Evolutionary conservation across 2,888 invertebrate species (phyloP), one percentile per base, ranked within the genome.

Genomic region (Sicus ferrugineus): DNA sequence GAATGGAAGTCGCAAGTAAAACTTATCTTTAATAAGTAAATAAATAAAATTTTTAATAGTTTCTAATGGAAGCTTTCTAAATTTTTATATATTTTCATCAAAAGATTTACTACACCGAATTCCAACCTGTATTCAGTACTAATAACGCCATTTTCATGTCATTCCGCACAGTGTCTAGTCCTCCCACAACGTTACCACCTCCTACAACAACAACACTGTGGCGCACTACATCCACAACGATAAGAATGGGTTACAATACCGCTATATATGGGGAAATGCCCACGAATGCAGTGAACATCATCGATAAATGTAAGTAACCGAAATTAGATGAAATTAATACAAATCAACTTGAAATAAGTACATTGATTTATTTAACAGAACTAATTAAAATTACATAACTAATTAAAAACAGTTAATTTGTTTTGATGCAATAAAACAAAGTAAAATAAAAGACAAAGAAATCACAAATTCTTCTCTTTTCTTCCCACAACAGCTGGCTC

Each of bases 161-260:
- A 26, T 72, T 76, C 75, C 28, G 85, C 85, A 70, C 86, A 94
- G 94, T 91, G 79, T 93, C 94, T 42, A 89, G 90, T 75, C 93
- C 93, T 67, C 93, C 94, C 63, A 93, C 93, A 70, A 93, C 94
- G 65, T 90, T 92, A 75, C 91, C 93, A 70, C 92, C 93, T 59
- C 90, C 90, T 72, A 93, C 92, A 70, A 90, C 90, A 68, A 86
- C 89, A 68, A 84, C 84, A 65, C 74, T 76, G 42, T 77, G 78
- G 26, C 77, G 77, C 67, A 80, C 80, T 61, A 81, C 81, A 71
- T 79, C 79, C 28, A 73, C 68, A 30, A 77, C 76, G 26, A 73
- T 66, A 28, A 71, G 73, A 71, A 75, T 75, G 38, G 78, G 77
- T 72, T 78, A 78, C 74, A 78, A 80, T 67, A 81, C 81, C 82